Percentiles rank a stretch among this genome's conserved stretches.
phyloP scores from a whole-genome alignment of 2,797 vertebrate genomes.

The Enteromius fasciolatus region DNA sequence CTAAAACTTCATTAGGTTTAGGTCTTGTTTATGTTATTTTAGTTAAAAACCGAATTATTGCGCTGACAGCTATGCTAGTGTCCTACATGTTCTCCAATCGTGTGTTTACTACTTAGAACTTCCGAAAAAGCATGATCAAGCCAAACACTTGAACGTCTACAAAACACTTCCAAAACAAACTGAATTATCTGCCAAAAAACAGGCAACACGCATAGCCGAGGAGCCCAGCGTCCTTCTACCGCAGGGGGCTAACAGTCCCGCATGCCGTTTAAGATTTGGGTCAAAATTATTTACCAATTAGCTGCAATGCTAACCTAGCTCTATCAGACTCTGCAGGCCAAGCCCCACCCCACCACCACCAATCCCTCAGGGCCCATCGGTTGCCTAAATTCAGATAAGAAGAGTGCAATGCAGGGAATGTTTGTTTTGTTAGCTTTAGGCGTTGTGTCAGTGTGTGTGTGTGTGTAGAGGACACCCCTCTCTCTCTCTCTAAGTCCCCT shows the following conservation, averaged over 20 bases:
- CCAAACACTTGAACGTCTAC: not conserved
- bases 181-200: constrained; percentile 32
- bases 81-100: not conserved
- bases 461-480: constrained; percentile 44
- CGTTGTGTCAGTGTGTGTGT: constrained; percentile 26
- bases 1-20: not conserved
- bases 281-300: constrained; percentile 25
- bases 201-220: constrained; percentile 21
- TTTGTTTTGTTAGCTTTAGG: constrained; percentile 35
- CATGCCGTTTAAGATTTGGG: constrained; percentile 9
- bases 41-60: not conserved
- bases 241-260: not conserved
- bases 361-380: not conserved
- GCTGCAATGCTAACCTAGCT: constrained; percentile 15
- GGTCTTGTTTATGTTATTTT: constrained; percentile 1
- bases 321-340: constrained; percentile 9
- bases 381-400: constrained; percentile 35
- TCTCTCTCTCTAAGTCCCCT: constrained; percentile 34
- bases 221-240: not conserved
- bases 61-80: not conserved
- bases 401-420: constrained; percentile 22
- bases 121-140: not conserved
- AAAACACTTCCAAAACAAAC: constrained; percentile 24
- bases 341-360: not conserved
- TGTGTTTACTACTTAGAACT: not conserved